phyloP scores from a whole-genome alignment of 1,140 invertebrate genomes.

The Oedothorax gibbosus region DNA sequence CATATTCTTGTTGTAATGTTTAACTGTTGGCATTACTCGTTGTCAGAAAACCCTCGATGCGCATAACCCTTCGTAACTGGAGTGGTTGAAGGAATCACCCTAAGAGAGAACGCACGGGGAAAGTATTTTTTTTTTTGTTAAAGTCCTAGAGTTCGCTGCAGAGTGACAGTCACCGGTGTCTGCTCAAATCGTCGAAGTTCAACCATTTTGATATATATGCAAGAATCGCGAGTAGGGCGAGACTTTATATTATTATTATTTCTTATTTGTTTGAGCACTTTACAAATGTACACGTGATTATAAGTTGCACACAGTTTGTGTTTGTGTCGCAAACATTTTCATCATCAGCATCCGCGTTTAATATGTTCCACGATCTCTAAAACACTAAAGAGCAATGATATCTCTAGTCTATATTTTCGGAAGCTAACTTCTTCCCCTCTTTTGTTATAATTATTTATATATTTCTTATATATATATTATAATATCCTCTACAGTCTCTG shows the following conservation, averaged over 20 bases:
- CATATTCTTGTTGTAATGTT: conserved; percentile 8
- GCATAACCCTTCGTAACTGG: not conserved
- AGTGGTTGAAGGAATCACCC: not conserved
- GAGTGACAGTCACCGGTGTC: conserved; percentile 10
- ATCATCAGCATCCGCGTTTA: conserved; percentile 1
- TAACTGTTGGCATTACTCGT: conserved; percentile 47
- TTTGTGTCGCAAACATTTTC: not conserved
- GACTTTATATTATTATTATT: conserved; percentile 7
- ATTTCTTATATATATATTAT: conserved; percentile 42
- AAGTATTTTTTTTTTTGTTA: conserved; percentile 2
- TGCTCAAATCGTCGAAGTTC: conserved; percentile 24
- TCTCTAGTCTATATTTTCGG: conserved; percentile 44
- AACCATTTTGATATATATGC: conserved; percentile 34
- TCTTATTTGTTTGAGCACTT: conserved; percentile 53
- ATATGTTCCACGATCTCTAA: conserved; percentile 42
- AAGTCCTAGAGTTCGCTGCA: conserved; percentile 15
- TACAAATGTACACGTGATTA: conserved; percentile 60
- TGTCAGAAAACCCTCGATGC: conserved; percentile 50
- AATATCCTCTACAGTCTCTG: conserved; percentile 35
- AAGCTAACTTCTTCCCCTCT: conserved; percentile 41
- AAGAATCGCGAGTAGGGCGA: not conserved
- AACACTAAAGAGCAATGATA: conserved; percentile 56
- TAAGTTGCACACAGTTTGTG: conserved; percentile 26
- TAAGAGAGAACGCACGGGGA: conserved; percentile 39
- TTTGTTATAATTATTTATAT: conserved; percentile 34